These are phyloP conservation scores for Barnardius zonarius DNA, from an alignment of 2,113 vertebrate genomes.

Conservation along the genomic window DNA sequence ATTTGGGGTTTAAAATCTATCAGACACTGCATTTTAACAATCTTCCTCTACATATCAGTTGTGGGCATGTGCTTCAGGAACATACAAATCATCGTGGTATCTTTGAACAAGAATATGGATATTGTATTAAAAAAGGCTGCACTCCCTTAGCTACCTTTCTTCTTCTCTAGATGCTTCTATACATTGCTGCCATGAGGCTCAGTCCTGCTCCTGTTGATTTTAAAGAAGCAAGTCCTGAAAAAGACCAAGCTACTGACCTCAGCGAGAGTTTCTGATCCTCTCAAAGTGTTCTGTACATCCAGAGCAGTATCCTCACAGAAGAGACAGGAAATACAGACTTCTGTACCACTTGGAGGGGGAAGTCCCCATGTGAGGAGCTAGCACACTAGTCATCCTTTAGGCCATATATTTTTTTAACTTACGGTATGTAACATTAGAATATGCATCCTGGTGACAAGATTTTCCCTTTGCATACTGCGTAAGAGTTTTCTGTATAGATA, in stretches of 20 bases:
- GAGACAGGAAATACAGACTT: background rate
- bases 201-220: background rate
- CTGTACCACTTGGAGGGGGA: background rate
- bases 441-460: background rate
- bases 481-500: background rate
- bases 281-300: background rate
- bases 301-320: background rate
- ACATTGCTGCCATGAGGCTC: background rate
- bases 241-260: background rate
- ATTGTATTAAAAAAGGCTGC: background rate
- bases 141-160: background rate
- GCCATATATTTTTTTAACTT: background rate
- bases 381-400: background rate
- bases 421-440: accelerated
- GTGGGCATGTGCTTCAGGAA: background rate
- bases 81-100: background rate
- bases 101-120: background rate
- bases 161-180: background rate
- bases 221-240: background rate
- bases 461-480: background rate
- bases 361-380: background rate
- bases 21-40: background rate
- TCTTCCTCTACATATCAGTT: background rate
- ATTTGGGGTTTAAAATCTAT: background rate
- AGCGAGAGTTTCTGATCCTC: background rate